Conservation (phyloP, 2,888 invertebrate species). For the Sarcophaga rosellei region DNA sequence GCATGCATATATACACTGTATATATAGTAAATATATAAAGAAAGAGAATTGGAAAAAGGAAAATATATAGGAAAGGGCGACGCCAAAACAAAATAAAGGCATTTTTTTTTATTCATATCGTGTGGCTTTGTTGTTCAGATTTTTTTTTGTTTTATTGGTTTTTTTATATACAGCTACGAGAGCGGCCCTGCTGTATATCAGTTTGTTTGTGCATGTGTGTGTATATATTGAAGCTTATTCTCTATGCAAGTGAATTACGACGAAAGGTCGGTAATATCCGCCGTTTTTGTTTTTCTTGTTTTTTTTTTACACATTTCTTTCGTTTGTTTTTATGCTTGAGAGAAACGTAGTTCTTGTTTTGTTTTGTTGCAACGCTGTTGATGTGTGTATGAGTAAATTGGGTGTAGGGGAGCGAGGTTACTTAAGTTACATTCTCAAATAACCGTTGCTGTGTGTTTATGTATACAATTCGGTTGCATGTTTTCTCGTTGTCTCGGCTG, state of each 20-base stretch:
- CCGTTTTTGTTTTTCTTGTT: not conserved
- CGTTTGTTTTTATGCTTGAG: constrained; percentile 7
- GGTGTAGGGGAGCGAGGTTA: not conserved
- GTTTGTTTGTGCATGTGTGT: constrained; percentile 3
- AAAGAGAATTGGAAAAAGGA: not conserved
- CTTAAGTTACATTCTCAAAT: constrained; percentile 14
- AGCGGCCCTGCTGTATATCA: not conserved
- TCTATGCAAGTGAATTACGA: constrained; percentile 46
- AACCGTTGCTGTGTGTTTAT: constrained; percentile 22
- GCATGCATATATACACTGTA: too few relatives aligned
- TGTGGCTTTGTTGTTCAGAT: not conserved
- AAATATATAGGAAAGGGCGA: constrained; percentile 42
- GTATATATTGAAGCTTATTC: not conserved
- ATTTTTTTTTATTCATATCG: constrained; percentile 2
- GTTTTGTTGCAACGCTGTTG: not conserved
- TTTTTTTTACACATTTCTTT: not conserved
- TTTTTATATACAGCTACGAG: not conserved
- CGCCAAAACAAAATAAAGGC: constrained; percentile 46
- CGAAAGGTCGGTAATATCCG: constrained; percentile 49
- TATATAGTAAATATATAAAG: constrained; percentile 15
- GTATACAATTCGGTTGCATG: constrained; percentile 1
- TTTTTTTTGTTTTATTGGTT: not conserved
- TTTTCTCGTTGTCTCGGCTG: constrained; percentile 9
- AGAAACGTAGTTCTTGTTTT: not conserved
- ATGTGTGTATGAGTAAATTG: not conserved